A percentile compares a stretch with the other conserved stretches of the same genome.
Evolutionary conservation across 2,113 vertebrate species (phyloP).

Genomic region (Ophthalmolycus amberensis): DNA sequence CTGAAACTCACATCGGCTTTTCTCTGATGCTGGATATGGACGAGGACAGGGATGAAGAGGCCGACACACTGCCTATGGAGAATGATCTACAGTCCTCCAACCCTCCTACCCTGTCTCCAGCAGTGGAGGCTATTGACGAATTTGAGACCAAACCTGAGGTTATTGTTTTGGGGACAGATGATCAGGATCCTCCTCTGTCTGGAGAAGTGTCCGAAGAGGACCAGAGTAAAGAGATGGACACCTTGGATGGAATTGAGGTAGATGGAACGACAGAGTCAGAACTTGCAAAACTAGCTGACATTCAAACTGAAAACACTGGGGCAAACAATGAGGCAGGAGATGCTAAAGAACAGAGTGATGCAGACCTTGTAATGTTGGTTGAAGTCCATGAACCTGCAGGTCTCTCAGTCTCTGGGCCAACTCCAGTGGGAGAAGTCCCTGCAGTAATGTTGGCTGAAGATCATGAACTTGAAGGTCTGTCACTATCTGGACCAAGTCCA

Average conservation of each 20-base stretch:
- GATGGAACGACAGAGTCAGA: constrained; percentile 2
- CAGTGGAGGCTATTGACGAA: constrained; percentile 21
- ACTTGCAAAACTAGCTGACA: neutral
- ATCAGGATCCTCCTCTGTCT: constrained; percentile 11
- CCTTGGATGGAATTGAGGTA: constrained; percentile 64
- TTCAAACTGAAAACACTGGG: constrained; percentile 24
- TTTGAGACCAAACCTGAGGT: constrained; percentile 30
- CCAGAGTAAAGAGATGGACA: constrained; percentile 58
- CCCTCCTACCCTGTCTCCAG: neutral
- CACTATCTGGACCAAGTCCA: neutral
- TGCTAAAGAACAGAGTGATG: neutral
- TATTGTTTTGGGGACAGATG: constrained; percentile 47
- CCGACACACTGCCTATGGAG: constrained; percentile 25
- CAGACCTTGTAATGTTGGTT: constrained; percentile 1
- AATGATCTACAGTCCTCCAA: constrained; percentile 26
- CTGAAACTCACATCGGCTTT: constrained; percentile 84
- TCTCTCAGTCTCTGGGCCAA: neutral
- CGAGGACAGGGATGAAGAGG: constrained; percentile 70
- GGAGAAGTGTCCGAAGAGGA: constrained; percentile 38
- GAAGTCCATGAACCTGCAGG: neutral
- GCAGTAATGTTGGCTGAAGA: neutral
- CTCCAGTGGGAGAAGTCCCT: neutral
- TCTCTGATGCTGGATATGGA: constrained; percentile 92
- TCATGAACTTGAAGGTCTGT: neutral
- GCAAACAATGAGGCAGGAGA: constrained; percentile 15